Evolutionary conservation across 1,140 invertebrate genomes (phyloP), one percentile per base, ranked within the genome.

Genomic region (Drosophila auraria): DNA sequence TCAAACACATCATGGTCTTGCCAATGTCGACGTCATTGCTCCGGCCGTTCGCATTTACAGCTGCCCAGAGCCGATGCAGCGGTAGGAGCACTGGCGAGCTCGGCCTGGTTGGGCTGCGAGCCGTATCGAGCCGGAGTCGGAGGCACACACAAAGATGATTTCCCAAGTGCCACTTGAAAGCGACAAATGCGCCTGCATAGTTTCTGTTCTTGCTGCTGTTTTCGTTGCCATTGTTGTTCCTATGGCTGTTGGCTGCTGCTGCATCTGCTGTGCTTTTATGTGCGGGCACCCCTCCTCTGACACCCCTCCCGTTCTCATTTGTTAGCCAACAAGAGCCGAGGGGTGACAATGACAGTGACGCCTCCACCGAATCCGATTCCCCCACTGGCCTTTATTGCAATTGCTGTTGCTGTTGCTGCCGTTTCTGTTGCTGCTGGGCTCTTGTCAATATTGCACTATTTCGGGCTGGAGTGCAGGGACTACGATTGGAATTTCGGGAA

Each of bases 121-220:
- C 7, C 8, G 65, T 25, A 50, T n/a, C 49, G 65, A 62, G 57
- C 59, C 44, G 30, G 38, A 68, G 60, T 72, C 38, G 50, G 56
- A 76, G 73, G 74, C 74, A 50, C 76, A 79, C 77, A 79, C 80
- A 89, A 90, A 89, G 86, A 89, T 89, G 86, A 89, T 89, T 89
- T 89, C 86, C 86, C 86, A 84, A 90, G 86, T 80, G 86, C 54
- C 68, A 90, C 82, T 89, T 90, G 86, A 82, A 82, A 80, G 64
- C 86, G 78, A 86, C 78, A 90, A 89, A 89, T 86, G 83, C 82
- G 75, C 61, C 71, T 53, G 50, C 73, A 78, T 64, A 68, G 78
- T 73, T 84, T 81, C 47, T 72, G 70, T 27, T 69, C 56, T 51
- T 50, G 63, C 20, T 56, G 42, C 27, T 45, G 30, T 54, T 57